phyloP scores from a whole-genome alignment of 2,113 vertebrate species.

The Carassius auratus region DNA sequence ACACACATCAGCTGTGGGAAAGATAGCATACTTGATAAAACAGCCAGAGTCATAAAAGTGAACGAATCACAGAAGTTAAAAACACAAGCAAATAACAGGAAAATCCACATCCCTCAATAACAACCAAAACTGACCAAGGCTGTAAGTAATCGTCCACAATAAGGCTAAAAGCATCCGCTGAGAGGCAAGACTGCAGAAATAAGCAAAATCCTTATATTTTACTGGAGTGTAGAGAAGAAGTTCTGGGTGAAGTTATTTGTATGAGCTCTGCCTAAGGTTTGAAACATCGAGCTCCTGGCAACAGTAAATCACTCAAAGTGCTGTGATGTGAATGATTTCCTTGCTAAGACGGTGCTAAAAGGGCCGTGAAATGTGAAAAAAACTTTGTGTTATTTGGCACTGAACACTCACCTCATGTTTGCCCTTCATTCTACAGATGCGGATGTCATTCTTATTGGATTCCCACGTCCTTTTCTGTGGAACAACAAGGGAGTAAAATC shows the following conservation, averaged over 20 bases:
- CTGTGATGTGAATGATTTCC: neutral
- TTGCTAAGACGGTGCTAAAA: neutral
- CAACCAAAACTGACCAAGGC: neutral
- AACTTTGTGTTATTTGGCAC: neutral
- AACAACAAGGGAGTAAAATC: slow-evolving; percentile 8
- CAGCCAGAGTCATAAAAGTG: neutral
- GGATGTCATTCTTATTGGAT: slow-evolving; percentile 94
- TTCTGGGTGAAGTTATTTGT: too few relatives aligned
- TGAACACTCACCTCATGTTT: slow-evolving; percentile 86
- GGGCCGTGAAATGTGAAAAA: neutral
- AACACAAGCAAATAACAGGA: neutral
- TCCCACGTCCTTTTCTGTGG: slow-evolving; percentile 90
- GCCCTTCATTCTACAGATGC: slow-evolving; percentile 95
- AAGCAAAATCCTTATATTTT: neutral
- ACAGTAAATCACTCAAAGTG: slow-evolving; percentile 26
- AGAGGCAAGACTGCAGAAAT: slow-evolving; percentile 4
- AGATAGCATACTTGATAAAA: neutral
- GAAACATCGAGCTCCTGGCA: neutral
- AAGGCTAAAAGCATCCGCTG: neutral
- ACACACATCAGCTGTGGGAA: neutral
- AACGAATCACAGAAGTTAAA: neutral
- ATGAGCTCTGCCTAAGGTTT: neutral
- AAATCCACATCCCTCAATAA: neutral
- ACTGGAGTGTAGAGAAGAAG: neutral
- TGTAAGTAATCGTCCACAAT: neutral